Percentiles rank a stretch among this genome's conserved stretches.
Evolutionary conservation across 92 coral and sea anemone genomes (phyloP).

Genomic region (Siderastrea siderea): DNA sequence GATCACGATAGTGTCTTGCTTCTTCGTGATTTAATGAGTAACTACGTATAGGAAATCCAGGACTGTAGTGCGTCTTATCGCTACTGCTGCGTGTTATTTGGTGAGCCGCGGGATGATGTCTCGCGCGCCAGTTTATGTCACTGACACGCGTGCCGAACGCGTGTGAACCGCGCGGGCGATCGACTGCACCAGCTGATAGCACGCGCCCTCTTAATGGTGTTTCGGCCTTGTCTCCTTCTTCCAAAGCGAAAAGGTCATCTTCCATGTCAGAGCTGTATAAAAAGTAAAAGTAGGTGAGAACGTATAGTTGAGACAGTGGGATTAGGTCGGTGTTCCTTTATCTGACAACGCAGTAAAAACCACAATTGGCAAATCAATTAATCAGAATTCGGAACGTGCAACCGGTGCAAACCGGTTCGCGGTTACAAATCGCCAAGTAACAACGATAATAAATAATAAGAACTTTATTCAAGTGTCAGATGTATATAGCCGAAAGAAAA

Average conservation of each 20-base stretch:
- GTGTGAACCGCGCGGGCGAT: slow-evolving; percentile 71
- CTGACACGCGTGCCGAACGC: slow-evolving; percentile 72
- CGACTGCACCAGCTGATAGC: slow-evolving; percentile 68
- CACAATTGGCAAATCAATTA: too few species aligned
- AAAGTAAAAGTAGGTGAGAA: neutral
- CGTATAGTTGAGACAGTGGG: too few species aligned
- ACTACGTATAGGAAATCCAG: slow-evolving; percentile 69
- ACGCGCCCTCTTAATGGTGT: slow-evolving; percentile 49
- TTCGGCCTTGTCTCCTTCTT: slow-evolving; percentile 1
- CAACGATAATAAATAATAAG: too few species aligned
- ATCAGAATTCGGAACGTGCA: too few species aligned
- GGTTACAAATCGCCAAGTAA: too few species aligned
- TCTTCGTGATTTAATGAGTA: slow-evolving; percentile 66
- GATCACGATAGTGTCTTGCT: slow-evolving; percentile 53
- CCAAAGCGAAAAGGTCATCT: slow-evolving; percentile 39
- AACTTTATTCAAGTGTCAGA: too few species aligned
- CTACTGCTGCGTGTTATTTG: slow-evolving; percentile 36
- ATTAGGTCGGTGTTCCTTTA: too few species aligned
- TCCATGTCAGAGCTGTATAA: slow-evolving; percentile 52
- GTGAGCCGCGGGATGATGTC: slow-evolving; percentile 26
- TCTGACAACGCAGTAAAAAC: too few species aligned
- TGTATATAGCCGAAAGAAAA: too few species aligned
- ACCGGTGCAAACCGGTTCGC: too few species aligned
- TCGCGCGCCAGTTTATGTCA: slow-evolving; percentile 45
- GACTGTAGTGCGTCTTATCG: slow-evolving; percentile 34